Conservation (phyloP, 2,888 invertebrate genomes). For the Drosophila subsilvestris region DNA sequence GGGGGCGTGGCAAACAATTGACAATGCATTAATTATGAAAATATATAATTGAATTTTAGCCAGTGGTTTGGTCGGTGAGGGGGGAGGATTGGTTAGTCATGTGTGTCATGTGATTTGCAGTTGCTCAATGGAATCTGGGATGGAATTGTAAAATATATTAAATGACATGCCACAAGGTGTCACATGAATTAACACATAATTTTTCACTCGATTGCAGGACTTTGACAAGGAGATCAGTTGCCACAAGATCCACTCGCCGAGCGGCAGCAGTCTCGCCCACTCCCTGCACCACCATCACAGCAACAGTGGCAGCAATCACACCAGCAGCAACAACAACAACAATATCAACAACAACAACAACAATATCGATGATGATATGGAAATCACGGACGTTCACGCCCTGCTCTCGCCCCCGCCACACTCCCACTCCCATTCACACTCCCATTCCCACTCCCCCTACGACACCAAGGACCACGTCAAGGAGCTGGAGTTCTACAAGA, state of each 20-base stretch:
- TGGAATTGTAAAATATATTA: conserved; percentile 2
- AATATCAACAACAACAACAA: conserved; percentile 46
- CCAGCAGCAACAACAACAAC: conserved; percentile 49
- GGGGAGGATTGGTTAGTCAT: neutral
- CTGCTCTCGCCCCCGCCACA: conserved; percentile 66
- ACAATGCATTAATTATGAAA: conserved; percentile 43
- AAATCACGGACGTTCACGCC: conserved; percentile 44
- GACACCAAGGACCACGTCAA: conserved; percentile 81
- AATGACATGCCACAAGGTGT: neutral
- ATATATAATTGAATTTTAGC: conserved; percentile 41
- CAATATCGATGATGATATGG: conserved; percentile 62
- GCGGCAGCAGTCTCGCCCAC: conserved; percentile 56
- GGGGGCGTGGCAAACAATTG: conserved; percentile 55
- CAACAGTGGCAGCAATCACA: conserved; percentile 24
- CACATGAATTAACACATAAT: neutral
- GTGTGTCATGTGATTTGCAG: conserved; percentile 1
- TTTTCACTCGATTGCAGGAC: conserved; percentile 69
- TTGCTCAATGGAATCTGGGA: conserved; percentile 18
- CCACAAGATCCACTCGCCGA: conserved; percentile 81
- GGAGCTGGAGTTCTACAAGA: conserved; percentile 83
- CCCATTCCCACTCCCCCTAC: conserved; percentile 56
- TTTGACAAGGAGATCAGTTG: conserved; percentile 82
- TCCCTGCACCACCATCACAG: conserved; percentile 41
- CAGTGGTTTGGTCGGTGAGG: too few relatives aligned
- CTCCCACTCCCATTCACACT: conserved; percentile 26